Conservation (phyloP, 2,113 vertebrate genomes). For the Hyla sarda region DNA sequence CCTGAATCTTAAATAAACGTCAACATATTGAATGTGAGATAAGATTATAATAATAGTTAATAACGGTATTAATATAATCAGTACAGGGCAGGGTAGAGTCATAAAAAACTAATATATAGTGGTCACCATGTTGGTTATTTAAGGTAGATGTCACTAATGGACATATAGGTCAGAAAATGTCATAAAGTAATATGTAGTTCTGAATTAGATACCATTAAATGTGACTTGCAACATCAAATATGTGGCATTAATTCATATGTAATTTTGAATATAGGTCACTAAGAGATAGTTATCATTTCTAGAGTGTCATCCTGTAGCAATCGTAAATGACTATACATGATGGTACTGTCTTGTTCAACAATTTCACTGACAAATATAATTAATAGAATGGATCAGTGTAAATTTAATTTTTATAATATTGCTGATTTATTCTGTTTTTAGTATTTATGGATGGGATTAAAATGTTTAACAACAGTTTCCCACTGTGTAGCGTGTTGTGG, state of each 20-base stretch:
- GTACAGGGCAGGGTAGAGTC: not conserved
- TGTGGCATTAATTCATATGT: slow-evolving; percentile 24
- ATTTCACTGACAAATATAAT: not conserved
- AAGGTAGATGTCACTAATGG: slow-evolving; percentile 39
- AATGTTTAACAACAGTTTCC: no score
- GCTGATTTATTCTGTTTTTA: not conserved
- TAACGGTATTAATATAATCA: not conserved
- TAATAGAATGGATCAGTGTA: not conserved
- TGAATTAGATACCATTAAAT: slow-evolving; percentile 39
- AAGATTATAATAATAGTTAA: not conserved
- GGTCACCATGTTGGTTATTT: not conserved
- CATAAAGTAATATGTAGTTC: slow-evolving; percentile 31
- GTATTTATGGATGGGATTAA: no score
- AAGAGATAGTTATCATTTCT: slow-evolving; percentile 26
- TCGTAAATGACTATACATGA: not conserved
- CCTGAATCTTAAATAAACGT: not conserved
- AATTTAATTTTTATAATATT: not conserved
- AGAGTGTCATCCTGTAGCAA: slow-evolving; percentile 3
- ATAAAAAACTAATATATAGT: not conserved
- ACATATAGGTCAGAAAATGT: slow-evolving; percentile 29
- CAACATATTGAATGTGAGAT: not conserved
- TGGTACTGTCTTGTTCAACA: not conserved
- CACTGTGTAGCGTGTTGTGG: no score
- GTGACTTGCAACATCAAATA: slow-evolving; percentile 25
- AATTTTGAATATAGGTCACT: slow-evolving; percentile 9